These are phyloP conservation scores for Arrhopalites spinosus DNA, from an alignment of 2,888 invertebrate genomes.

Conservation along the genomic window DNA sequence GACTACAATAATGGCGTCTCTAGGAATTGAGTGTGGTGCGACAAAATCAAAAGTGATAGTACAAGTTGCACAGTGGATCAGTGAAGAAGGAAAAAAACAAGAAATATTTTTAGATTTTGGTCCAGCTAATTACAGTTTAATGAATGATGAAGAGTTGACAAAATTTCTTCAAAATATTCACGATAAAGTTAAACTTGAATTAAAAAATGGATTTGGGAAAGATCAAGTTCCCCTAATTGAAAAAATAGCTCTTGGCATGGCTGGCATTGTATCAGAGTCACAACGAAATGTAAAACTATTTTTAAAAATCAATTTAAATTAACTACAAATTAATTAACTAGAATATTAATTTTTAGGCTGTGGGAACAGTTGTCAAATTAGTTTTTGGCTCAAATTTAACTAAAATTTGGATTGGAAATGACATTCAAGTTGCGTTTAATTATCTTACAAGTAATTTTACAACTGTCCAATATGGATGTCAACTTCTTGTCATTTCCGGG, in stretches of 20 bases:
- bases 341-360: neutral
- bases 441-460: conserved; percentile 35
- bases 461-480: neutral
- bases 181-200: conserved; percentile 6
- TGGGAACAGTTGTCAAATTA: conserved; percentile 7
- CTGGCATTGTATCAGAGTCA: conserved; percentile 44
- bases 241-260: conserved; percentile 50
- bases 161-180: conserved; percentile 39
- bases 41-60: conserved; percentile 43
- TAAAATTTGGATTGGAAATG: conserved; percentile 51
- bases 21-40: conserved; percentile 54
- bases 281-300: conserved; percentile 45
- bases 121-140: conserved; percentile 48
- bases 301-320: neutral
- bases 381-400: conserved; percentile 39
- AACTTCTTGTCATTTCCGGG: conserved; percentile 49
- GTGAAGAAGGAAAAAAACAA: neutral
- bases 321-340: neutral
- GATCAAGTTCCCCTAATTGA: neutral
- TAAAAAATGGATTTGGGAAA: neutral
- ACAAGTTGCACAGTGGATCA: conserved; percentile 1
- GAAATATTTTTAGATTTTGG: conserved; percentile 40
- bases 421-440: conserved; percentile 51
- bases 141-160: conserved; percentile 36
- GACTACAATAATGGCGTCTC: neutral